Evolutionary conservation across 2,113 vertebrate species (phyloP).

Genomic region (Heterotis niloticus): DNA sequence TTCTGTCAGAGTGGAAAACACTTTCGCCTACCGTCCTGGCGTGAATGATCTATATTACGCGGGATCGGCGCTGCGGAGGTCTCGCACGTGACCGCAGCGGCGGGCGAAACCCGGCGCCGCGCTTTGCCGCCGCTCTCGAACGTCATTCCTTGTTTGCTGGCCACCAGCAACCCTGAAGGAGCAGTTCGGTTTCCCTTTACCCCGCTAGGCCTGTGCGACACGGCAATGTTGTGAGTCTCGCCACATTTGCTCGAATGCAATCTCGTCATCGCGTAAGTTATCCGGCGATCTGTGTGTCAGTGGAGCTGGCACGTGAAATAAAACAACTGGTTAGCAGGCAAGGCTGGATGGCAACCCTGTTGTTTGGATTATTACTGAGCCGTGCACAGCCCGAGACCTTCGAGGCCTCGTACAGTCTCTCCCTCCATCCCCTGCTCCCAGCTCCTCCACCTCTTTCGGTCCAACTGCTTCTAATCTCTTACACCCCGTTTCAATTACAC

Average conservation of each 20-base stretch:
- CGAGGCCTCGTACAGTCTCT: background rate
- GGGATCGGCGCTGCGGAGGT: background rate
- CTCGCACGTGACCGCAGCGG: background rate
- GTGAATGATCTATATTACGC: background rate
- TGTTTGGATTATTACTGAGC: background rate
- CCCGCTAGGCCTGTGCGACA: background rate
- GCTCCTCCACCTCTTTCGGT: background rate
- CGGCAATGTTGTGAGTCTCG: background rate
- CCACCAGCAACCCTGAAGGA: background rate
- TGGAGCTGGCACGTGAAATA: background rate
- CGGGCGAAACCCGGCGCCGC: background rate
- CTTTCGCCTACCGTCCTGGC: too few species aligned
- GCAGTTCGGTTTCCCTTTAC: background rate
- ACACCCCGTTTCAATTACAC: constrained; percentile 37
- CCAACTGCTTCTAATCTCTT: constrained; percentile 12
- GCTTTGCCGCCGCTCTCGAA: background rate
- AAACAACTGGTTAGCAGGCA: background rate
- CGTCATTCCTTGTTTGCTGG: too few species aligned
- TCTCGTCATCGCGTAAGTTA: background rate
- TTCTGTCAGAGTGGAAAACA: too few species aligned
- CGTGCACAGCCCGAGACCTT: background rate
- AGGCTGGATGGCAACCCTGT: background rate
- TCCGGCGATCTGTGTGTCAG: too few species aligned
- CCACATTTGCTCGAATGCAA: background rate
- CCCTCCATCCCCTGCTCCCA: background rate